Evolutionary conservation across 37 sponge, comb jelly and placozoan species (phyloP).

Genomic region (Cladorhizidae sp.): DNA sequence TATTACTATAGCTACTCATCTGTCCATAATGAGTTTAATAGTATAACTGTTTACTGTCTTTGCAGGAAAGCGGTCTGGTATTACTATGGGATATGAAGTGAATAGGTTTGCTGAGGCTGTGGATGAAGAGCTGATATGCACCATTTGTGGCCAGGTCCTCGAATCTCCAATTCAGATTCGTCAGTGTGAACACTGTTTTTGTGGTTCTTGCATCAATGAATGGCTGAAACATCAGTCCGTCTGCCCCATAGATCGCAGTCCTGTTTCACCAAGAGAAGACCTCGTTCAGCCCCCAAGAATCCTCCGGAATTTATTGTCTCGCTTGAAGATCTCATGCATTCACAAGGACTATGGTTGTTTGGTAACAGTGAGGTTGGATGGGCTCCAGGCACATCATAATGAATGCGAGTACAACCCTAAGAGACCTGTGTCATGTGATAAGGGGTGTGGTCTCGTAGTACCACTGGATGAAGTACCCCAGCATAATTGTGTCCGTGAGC

Average conservation of each 20-base stretch:
- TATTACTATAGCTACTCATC: too few species aligned
- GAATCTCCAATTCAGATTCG: conserved; percentile 83
- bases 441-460: conserved; percentile 85
- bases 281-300: conserved; percentile 90
- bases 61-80: too few species aligned
- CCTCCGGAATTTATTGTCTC: conserved; percentile 82
- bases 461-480: conserved; percentile 84
- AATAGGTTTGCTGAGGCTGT: conserved; percentile 80
- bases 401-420: conserved; percentile 90
- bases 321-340: conserved; percentile 88
- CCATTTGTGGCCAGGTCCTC: conserved; percentile 88
- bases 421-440: conserved; percentile 84
- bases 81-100: conserved; percentile 89
- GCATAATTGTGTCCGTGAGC: conserved; percentile 78
- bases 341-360: conserved; percentile 87
- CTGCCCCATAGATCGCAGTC: conserved; percentile 91
- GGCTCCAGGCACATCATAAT: conserved; percentile 68
- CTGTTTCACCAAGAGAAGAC: conserved; percentile 60
- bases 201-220: conserved; percentile 82
- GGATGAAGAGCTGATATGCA: conserved; percentile 93
- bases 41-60: not conserved
- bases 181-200: conserved; percentile 96
- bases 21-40: not conserved
- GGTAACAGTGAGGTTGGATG: conserved; percentile 72
- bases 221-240: conserved; percentile 89